phyloP scores from a whole-genome alignment of 1,140 invertebrate species.

The Halyomorpha halys region DNA sequence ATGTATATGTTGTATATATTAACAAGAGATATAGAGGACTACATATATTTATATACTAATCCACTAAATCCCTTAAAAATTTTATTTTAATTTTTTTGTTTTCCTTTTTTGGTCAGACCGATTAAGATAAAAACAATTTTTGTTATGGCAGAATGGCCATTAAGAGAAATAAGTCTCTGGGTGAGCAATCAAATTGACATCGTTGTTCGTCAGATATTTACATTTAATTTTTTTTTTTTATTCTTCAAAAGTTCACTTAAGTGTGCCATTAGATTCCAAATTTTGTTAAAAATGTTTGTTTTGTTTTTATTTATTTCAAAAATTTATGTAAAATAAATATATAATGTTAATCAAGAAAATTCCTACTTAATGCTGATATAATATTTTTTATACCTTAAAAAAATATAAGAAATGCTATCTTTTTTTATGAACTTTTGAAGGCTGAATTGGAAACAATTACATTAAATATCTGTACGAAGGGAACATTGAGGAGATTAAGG shows the following conservation, averaged over 20 bases:
- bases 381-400: background rate
- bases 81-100: background rate
- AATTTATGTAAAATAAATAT: background rate
- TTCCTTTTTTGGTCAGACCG: slow-evolving; percentile 11
- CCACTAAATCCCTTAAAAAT: background rate
- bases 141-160: background rate
- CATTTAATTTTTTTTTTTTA: background rate
- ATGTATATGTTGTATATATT: slow-evolving; percentile 6
- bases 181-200: slow-evolving; percentile 23
- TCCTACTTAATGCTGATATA: background rate
- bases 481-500: too few relatives aligned
- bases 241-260: slow-evolving; percentile 13
- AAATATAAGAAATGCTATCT: background rate
- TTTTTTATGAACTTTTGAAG: background rate
- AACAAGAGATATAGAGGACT: background rate
- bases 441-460: background rate
- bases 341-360: too few relatives aligned
- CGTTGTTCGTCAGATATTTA: slow-evolving; percentile 19
- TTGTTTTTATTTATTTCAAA: background rate
- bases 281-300: background rate
- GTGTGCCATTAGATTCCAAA: background rate
- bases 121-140: slow-evolving; percentile 16
- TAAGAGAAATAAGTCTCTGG: slow-evolving; percentile 17
- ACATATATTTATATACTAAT: slow-evolving; percentile 2
- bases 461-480: too few relatives aligned